phyloP scores from a whole-genome alignment of 2,888 invertebrate species.

The Troides oblongomaculatus region DNA sequence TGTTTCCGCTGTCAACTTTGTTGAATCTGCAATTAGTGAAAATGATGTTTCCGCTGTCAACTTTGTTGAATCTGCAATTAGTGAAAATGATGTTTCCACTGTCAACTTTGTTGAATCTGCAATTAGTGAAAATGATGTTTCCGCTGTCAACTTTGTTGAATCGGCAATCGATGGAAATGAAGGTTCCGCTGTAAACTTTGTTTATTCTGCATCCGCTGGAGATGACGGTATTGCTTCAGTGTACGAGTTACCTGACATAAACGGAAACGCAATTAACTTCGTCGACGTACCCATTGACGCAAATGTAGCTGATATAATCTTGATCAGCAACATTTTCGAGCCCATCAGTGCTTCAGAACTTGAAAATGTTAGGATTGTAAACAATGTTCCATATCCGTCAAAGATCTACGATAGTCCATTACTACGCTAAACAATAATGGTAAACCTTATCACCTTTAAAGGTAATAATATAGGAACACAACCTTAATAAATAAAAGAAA shows the following conservation, averaged over 20 bases:
- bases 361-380: constrained; percentile 23
- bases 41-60: constrained; percentile 11
- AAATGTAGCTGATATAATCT: constrained; percentile 4
- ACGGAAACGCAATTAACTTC: constrained; percentile 7
- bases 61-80: constrained; percentile 20
- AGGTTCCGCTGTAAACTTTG: constrained; percentile 9
- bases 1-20: constrained; percentile 15
- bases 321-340: constrained; percentile 17
- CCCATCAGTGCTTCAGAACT: constrained; percentile 27
- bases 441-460: no score
- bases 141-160: constrained; percentile 13
- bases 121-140: constrained; percentile 2
- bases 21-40: background rate
- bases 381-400: constrained; percentile 16
- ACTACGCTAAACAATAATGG: constrained; percentile 35
- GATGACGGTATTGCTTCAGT: constrained; percentile 1
- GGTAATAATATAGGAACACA: no score
- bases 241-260: constrained; percentile 3
- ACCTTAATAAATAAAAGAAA: no score
- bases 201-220: constrained; percentile 7
- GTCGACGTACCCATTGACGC: constrained; percentile 14
- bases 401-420: constrained; percentile 40
- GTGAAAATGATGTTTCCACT: background rate
- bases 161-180: constrained; percentile 4
- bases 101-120: background rate